Evolutionary conservation across 2,113 vertebrate genomes (phyloP), one percentile per base, ranked within the genome.

Genomic region (Tragulus kanchil): DNA sequence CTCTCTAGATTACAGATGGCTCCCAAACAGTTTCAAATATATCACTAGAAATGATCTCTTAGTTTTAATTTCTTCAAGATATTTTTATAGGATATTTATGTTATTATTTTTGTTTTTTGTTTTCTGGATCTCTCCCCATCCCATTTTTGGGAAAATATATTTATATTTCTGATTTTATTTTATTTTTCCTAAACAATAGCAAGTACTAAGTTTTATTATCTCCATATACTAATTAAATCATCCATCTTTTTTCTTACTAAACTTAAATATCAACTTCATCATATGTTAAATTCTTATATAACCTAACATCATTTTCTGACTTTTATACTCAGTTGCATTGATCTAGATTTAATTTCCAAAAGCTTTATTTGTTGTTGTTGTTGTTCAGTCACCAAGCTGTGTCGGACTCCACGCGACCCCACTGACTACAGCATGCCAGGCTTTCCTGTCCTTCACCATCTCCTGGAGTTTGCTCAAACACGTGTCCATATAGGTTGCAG

Each of bases 321-420:
- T 83, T 50, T 56, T 91, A 23, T 88, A 15, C n/a, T 89, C 15
- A 36, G 14, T 75, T 67, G 4, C 14, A 62, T 28, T 69, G 7
- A 56, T 69, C 17, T 92, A 67, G 36, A 69, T 61, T 75, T 69
- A 45, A 88, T 75, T 95, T 85, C 59, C 5, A 86, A 10, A 17
- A 81, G n/a, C 19, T 75, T 67, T 65, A n/a, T n/a, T n/a, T n/a
- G n/a, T n/a, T n/a, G n/a, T n/a, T n/a, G n/a, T n/a, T n/a, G n/a
- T n/a, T n/a, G 21, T 73, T 45, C 19, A 23, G 19, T 71, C 19
- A 0, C 13, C 45, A 19, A 13, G 5, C 45, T 0, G 0, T 73
- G 69, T 45, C 69, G 3, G 0, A 45, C 69, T 23, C 36, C 36
- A 19, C 45, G 11, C 6, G 3, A 73, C 23, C 69, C 69, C n/a